A percentile compares a stretch with the other conserved stretches of the same genome.
These are phyloP conservation scores for Invenusta paracnida DNA, from an alignment of 2,888 invertebrate species.

Conservation along the genomic window DNA sequence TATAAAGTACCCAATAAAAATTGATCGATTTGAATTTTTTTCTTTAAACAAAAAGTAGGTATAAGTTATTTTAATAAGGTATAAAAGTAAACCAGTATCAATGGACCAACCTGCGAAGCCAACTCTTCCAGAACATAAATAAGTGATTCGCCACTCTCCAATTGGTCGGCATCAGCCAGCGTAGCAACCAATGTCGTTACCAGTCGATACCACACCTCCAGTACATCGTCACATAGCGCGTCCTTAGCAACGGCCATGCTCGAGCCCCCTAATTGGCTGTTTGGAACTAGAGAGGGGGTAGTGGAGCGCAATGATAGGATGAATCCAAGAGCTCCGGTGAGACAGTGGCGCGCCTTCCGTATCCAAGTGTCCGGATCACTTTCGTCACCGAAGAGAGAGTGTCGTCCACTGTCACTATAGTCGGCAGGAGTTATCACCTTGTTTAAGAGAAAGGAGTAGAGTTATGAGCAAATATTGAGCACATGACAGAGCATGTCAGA, in stretches of 20 bases:
- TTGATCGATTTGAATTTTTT: no score
- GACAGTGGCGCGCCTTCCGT: neutral
- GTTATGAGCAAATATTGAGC: no score
- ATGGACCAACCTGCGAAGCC: neutral
- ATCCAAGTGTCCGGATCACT: conserved; percentile 33
- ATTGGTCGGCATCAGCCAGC: conserved; percentile 11
- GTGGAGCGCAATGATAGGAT: neutral
- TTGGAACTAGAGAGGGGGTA: no score
- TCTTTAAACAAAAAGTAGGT: no score
- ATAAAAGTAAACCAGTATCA: no score
- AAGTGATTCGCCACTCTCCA: neutral
- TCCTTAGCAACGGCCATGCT: neutral
- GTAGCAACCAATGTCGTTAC: conserved; percentile 23
- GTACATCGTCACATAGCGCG: neutral
- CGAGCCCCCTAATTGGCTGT: no score
- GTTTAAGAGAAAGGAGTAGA: no score
- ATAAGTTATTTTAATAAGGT: no score
- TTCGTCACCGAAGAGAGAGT: conserved; percentile 37
- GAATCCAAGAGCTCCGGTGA: conserved; percentile 17
- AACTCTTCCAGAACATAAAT: neutral
- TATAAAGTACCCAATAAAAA: no score
- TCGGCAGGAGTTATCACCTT: neutral
- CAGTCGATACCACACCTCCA: conserved; percentile 33
- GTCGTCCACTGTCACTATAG: conserved; percentile 36
- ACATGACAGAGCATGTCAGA: no score